Conservation (phyloP, 2,797 vertebrate species). For the Mormyrops attenuatus region DNA sequence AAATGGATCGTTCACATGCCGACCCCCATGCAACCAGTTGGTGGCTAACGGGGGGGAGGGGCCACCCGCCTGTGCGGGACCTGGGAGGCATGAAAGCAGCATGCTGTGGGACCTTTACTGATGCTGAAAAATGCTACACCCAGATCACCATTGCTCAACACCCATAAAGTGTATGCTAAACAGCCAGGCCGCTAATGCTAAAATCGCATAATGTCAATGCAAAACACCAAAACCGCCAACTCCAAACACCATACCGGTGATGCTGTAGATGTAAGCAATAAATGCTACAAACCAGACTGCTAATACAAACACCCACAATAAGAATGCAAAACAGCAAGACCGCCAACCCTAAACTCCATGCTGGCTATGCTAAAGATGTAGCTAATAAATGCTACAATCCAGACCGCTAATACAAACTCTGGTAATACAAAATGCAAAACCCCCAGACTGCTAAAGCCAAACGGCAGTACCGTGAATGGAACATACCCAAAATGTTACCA, state of each 20-base stretch:
- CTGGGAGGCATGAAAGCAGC: background rate
- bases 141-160: background rate
- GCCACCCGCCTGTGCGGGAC: background rate
- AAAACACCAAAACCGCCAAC: conserved; percentile 14
- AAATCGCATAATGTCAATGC: background rate
- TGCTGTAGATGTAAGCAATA: conserved; percentile 13
- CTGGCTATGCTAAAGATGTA: background rate
- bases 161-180: background rate
- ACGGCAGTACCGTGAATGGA: background rate
- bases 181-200: conserved; percentile 19
- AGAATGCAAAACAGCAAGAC: background rate
- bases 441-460: conserved; percentile 8
- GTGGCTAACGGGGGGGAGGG: conserved; percentile 26
- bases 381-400: background rate
- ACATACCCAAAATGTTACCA: background rate
- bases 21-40: conserved; percentile 21
- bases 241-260: background rate
- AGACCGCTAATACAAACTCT: background rate
- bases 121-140: conserved; percentile 20
- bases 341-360: background rate
- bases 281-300: conserved; percentile 21
- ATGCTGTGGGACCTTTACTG: conserved; percentile 30
- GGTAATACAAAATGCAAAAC: background rate
- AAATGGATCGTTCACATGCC: background rate
- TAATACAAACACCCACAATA: conserved; percentile 13